Evolutionary conservation across 1,140 invertebrate species (phyloP).

Genomic region (Atopsyche davidsoni): DNA sequence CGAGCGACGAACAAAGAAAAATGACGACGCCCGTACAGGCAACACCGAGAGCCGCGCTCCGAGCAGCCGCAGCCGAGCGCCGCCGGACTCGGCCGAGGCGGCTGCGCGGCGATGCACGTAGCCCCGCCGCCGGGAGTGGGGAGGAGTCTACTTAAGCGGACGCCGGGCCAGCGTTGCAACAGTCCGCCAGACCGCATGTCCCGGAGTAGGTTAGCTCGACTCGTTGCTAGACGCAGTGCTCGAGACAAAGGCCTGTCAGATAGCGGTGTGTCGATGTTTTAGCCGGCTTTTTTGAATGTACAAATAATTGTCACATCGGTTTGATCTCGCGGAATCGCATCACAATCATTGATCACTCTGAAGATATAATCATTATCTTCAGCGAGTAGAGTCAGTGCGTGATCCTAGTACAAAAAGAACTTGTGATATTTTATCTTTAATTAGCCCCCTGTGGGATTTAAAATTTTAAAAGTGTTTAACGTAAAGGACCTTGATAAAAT

Average conservation of each 20-base stretch:
- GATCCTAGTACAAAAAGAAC: conserved; percentile 46
- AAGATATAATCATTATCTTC: conserved; percentile 19
- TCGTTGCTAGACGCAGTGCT: conserved; percentile 2
- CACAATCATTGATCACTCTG: too few species aligned
- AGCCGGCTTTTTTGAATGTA: conserved; percentile 3
- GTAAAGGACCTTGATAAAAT: conserved; percentile 51
- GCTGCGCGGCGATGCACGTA: conserved; percentile 14
- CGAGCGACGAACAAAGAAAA: conserved; percentile 26
- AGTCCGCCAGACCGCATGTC: conserved; percentile 18
- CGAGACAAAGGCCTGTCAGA: conserved; percentile 17
- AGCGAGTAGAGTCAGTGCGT: conserved; percentile 37
- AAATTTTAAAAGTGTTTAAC: conserved; percentile 48
- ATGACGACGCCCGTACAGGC: conserved; percentile 13
- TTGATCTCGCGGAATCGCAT: not conserved
- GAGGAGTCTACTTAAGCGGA: conserved; percentile 19
- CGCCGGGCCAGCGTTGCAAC: conserved; percentile 21
- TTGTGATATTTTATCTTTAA: conserved; percentile 45
- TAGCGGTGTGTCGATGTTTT: conserved; percentile 17
- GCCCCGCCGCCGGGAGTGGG: conserved; percentile 20
- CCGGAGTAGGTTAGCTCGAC: conserved; percentile 2
- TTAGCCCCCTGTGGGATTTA: conserved; percentile 38
- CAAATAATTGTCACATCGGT: not conserved
- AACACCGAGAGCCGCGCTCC: conserved; percentile 11
- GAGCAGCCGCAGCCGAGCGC: conserved; percentile 9
- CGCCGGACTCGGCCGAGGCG: not conserved